Evolutionary conservation across 2,797 vertebrate genomes (phyloP), one percentile per base, ranked within the genome.

Genomic region (Naso thynnoides): DNA sequence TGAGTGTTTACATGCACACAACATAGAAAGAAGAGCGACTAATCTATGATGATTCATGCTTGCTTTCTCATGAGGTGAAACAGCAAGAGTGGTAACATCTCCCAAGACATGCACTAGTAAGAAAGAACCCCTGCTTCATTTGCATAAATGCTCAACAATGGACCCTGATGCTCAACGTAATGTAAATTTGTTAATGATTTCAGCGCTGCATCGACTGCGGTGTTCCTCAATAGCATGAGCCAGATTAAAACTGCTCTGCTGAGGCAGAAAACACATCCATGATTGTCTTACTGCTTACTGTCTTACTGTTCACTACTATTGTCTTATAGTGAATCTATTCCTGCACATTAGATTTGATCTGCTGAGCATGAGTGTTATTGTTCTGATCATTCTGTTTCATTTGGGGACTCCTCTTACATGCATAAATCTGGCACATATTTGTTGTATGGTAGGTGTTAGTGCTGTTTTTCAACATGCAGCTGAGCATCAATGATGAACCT

Each of bases 131-230:
- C 29, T 54, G 72, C 29, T 59, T 84, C 53, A 90, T 90, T 91
- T 89, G 79, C 89, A 92, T 90, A 88, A 91, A 90, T 73, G 84
- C 86, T 92, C 88, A 89, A 92, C 89, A 86, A 87, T 80, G 79
- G 67, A 86, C 71, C 76, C 61, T 33, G 81, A 85, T 74, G 79
- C 84, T 86, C 66, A 61, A 73, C 38, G 21, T 71, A 77, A 84
- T 71, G 78, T 76, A 84, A 80, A 82, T 78, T 24, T 71, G 72
- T 68, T 91, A 79, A 89, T 78, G 73, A 84, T 86, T 82, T 69
- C 24, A 4, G 62, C 6, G 24, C 67, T 48, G 54, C 49, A 65
- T 21, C n/a, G 16, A 64, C 57, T 72, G 67, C 57, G 1, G 29
- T 33, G 54, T 60, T 87, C 47, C 61, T 78, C 63, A 73, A 72